Base-by-base conservation (phyloP, 1,140 invertebrate species). In the Tenebrio molitor region DNA sequence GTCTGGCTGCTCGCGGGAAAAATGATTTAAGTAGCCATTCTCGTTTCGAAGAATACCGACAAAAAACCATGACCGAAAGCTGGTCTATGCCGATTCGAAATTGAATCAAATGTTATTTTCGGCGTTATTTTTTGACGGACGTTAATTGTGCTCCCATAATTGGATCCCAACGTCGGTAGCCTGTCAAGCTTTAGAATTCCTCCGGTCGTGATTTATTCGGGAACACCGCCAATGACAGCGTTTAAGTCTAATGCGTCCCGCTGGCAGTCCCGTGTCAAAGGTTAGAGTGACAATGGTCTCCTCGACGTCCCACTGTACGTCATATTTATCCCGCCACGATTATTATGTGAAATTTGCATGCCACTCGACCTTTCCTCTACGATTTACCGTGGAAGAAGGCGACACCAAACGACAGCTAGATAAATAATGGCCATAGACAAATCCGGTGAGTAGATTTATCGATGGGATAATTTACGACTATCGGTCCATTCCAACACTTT, bases 271-370 rank as follows among this genome's bases (percentile, higher is more conserved):
- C 36, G 44, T 29, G 64, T 66, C 64, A 66, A 66, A 66, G 64
- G 64, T 66, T 42, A 65, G 21, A 66, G 42, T 42, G 36, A 66
- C 64, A 66, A 66, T 66, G 44, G 64, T 25, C 17, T 19, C 19
- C 39, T 41, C 16, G 39, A 23, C 42, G 23, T 41, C 36, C 64
- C 64, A 66, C 42, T 29, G 64, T 66, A 66, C 39, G 42, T 66
- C 64, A 66, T 44, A 41, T 66, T 29, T 44, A 66, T 66, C 42
- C 64, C 36, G 64, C 36, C 8, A 44, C 42, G 64, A 66, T 66
- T 66, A 66, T 66, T 44, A 66, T 66, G 64, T 23, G 64, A 44
- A 66, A 66, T 66, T 66, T 66, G 64, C 64, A 66, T 66, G 64
- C 36, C 42, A 65, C 16, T 66, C 36, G 64, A 58, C 50, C 50